A percentile compares a stretch with the other conserved stretches of the same genome.
Conservation (phyloP, 2,888 invertebrate species). For the Hemicrepidius hirtus region DNA sequence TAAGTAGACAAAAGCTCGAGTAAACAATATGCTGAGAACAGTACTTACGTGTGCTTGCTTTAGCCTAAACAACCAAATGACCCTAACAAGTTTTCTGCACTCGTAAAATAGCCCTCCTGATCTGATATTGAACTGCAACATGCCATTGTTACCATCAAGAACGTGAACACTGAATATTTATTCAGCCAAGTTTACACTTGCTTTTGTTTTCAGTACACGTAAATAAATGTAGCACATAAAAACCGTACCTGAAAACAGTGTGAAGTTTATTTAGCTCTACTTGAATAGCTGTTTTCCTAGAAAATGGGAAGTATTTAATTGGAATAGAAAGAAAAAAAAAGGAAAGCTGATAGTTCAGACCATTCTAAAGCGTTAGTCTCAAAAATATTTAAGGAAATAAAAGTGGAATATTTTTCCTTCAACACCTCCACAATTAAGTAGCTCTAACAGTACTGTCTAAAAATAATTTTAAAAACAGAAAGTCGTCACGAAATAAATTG, state of each 20-base stretch:
- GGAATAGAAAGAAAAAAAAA: too few species aligned
- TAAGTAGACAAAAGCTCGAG: slow-evolving; percentile 19
- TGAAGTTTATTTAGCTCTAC: background rate
- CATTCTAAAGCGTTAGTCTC: too few species aligned
- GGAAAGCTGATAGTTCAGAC: too few species aligned
- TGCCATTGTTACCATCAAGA: slow-evolving; percentile 49
- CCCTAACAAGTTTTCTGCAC: slow-evolving; percentile 47
- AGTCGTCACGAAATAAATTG: background rate
- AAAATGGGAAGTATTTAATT: too few species aligned
- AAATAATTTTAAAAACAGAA: too few species aligned
- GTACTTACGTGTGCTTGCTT: slow-evolving; percentile 39
- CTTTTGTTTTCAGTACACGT: slow-evolving; percentile 35
- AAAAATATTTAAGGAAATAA: too few species aligned
- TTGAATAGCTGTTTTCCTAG: too few species aligned
- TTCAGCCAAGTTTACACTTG: slow-evolving; percentile 38
- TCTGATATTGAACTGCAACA: slow-evolving; percentile 51
- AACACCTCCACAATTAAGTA: too few species aligned
- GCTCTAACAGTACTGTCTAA: too few species aligned
- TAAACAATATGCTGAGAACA: background rate
- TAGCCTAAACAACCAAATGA: slow-evolving; percentile 34
- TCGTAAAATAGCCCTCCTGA: slow-evolving; percentile 46
- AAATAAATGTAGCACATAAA: slow-evolving; percentile 8
- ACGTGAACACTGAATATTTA: slow-evolving; percentile 52
- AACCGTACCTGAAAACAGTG: slow-evolving; percentile 9
- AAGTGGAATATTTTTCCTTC: too few species aligned